Evolutionary conservation across 2,113 vertebrate genomes (phyloP), one percentile per base, ranked within the genome.

Genomic region (Alouatta palliata): DNA sequence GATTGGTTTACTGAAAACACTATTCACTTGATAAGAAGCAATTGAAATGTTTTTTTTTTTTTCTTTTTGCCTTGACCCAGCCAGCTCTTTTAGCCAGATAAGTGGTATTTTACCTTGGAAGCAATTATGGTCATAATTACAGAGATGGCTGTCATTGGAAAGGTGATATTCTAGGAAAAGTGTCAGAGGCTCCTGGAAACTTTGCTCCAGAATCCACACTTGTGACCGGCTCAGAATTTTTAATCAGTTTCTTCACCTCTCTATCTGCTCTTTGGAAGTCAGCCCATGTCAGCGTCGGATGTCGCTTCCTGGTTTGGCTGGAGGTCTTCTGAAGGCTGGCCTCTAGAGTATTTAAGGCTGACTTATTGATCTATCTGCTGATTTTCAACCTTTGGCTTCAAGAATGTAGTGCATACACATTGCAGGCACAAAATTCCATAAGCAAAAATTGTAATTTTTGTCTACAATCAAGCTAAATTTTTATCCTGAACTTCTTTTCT

Each of bases 21-120:
- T 89, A 56, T 45, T 96, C 35, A 80, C 95, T 91, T 58, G 13
- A 56, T 75, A 95, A 93, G 52, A 96, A 95, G 97, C 92, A 97
- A 89, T 52, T 56, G 84, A 93, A 90, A 52, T 52, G 14, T 5
- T 30, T 64, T 64, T 2, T 30, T 2, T 64, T 30, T 80, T 68
- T 95, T 37, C 89, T 95, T 79, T 97, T 88, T 76, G 75, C 88
- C 96, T 87, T 61, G 95, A 96, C 97, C 95, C 52, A 93, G 68
- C 64, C 40, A 80, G 93, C 80, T 76, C 80, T 96, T 96, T 94
- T 71, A 91, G 95, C 96, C 95, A 86, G 92, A 82, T 95, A 97
- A 97, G 87, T 68, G 85, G 27, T 37, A 10, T 12, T 97, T 97
- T 97, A 86, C 92, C 95, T 95, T 80, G 92, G 97, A 97, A 96